phyloP scores from a whole-genome alignment of 2,113 vertebrate species.

The Notothenia rossii region DNA sequence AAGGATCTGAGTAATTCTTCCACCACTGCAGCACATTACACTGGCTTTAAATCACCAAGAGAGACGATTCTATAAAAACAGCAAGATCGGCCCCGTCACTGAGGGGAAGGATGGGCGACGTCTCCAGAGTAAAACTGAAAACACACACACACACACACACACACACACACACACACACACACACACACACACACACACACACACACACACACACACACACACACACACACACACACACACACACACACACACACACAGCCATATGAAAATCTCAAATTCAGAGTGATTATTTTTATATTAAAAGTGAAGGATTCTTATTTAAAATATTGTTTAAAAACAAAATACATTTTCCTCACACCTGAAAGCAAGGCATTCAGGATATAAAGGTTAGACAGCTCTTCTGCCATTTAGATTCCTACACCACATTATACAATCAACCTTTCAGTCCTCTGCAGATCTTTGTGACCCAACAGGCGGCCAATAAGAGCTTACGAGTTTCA shows the following conservation, averaged over 20 bases:
- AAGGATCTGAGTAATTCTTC: not conserved
- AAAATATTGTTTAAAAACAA: not conserved
- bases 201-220: not conserved
- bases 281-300: not conserved
- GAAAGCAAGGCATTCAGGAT: not conserved
- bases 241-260: constrained; percentile 8
- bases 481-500: constrained; percentile 38
- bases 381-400: not conserved
- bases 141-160: not conserved
- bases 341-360: not conserved
- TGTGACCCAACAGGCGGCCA: constrained; percentile 16
- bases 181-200: not conserved
- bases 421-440: constrained; percentile 29
- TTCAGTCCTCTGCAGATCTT: constrained; percentile 14
- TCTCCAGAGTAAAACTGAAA: constrained; percentile 70
- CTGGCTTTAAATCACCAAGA: constrained; percentile 7
- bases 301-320: not conserved
- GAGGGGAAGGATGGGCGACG: constrained; percentile 56
- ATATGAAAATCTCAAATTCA: not conserved
- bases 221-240: not conserved
- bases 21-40: no score
- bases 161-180: constrained; percentile 12
- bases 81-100: constrained; percentile 57
- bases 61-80: constrained; percentile 17
- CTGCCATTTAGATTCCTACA: constrained; percentile 30